These are phyloP conservation scores for Pomacea canaliculata DNA, from an alignment of 2,888 invertebrate species.

Conservation along the genomic window DNA sequence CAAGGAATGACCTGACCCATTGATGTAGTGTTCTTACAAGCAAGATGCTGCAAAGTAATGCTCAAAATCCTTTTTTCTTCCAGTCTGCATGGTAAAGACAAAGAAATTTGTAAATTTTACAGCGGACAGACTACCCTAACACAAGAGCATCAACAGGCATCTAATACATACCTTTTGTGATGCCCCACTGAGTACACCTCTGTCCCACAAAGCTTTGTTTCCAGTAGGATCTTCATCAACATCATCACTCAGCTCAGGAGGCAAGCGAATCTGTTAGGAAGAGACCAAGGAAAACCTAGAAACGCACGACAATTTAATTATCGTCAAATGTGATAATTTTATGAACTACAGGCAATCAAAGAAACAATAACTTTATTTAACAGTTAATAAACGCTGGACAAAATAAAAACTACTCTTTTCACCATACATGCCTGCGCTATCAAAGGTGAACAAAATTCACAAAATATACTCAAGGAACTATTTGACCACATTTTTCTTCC, in stretches of 20 bases:
- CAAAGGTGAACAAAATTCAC: background rate
- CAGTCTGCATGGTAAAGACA: no score
- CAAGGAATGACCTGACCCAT: no score
- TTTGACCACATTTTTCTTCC: no score
- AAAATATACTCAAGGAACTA: no score
- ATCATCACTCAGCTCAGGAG: conserved; percentile 93
- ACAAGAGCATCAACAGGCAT: background rate
- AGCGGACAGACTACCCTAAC: background rate
- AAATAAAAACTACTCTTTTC: background rate
- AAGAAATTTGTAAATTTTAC: background rate
- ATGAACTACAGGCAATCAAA: background rate
- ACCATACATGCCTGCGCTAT: no score
- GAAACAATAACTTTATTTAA: background rate
- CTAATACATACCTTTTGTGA: conserved; percentile 85
- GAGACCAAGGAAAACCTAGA: background rate
- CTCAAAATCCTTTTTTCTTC: no score
- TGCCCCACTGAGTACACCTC: conserved; percentile 92
- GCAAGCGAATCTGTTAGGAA: conserved; percentile 70
- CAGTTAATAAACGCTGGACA: background rate
- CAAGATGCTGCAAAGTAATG: no score
- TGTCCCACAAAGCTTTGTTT: conserved; percentile 93
- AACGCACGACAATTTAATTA: no score
- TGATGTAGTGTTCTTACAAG: no score
- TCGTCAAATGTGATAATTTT: background rate
- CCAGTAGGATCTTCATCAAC: conserved; percentile 99